A percentile compares a stretch with the other conserved stretches of the same genome.
Conservation (phyloP, 2,113 vertebrate genomes). For the Rhinoderma darwinii region DNA sequence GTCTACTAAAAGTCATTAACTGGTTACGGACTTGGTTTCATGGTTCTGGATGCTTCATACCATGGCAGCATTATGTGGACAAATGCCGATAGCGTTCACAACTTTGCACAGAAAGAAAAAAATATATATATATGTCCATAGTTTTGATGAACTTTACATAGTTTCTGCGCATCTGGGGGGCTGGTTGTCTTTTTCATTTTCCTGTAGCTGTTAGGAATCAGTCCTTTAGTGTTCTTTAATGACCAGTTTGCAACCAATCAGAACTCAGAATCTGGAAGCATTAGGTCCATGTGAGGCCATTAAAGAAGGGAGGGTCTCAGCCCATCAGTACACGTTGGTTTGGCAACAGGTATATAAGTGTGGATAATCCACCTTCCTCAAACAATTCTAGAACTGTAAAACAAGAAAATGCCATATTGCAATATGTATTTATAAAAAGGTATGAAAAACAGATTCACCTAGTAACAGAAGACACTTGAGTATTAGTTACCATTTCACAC, state of each 20-base stretch:
- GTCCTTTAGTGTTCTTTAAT: conserved; percentile 58
- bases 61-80: neutral
- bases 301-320: conserved; percentile 57
- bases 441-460: conserved; percentile 41
- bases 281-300: conserved; percentile 59
- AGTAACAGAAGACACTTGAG: conserved; percentile 31
- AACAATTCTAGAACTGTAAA: conserved; percentile 60
- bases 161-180: conserved; percentile 50
- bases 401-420: conserved; percentile 58
- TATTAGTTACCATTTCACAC: neutral
- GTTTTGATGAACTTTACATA: conserved; percentile 43
- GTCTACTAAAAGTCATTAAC: conserved; percentile 22
- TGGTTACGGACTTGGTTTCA: conserved; percentile 6
- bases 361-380: conserved; percentile 59
- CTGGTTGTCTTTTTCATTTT: conserved; percentile 44
- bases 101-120: conserved; percentile 46
- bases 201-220: conserved; percentile 55
- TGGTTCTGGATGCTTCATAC: conserved; percentile 3
- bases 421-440: conserved; percentile 44
- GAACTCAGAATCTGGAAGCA: conserved; percentile 58
- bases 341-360: conserved; percentile 58
- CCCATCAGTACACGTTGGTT: conserved; percentile 59
- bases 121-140: conserved; percentile 42
- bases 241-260: conserved; percentile 60
- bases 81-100: conserved; percentile 5